A percentile compares a stretch with the other conserved stretches of the same genome.
These are phyloP conservation scores for Belonocnema kinseyi DNA, from an alignment of 1,140 invertebrate species.

Conservation along the genomic window DNA sequence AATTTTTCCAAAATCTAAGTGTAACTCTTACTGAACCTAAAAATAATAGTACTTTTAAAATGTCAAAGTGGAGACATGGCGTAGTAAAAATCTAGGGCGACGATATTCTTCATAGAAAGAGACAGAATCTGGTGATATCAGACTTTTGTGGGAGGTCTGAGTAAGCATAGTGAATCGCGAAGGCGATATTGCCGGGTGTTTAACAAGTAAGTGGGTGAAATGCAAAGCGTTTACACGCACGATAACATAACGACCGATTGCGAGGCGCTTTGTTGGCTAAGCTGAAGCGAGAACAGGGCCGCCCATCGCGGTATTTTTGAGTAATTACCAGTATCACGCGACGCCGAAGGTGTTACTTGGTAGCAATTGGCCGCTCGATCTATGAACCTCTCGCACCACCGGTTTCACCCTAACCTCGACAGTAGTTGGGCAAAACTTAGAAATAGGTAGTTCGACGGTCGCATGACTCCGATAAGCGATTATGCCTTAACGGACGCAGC, in stretches of 20 bases:
- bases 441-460: slow-evolving; percentile 67
- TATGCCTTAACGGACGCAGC: slow-evolving; percentile 62
- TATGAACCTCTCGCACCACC: slow-evolving; percentile 33
- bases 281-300: slow-evolving; percentile 67
- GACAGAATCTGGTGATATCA: background rate
- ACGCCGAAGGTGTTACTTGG: slow-evolving; percentile 66
- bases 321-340: slow-evolving; percentile 74
- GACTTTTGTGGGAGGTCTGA: background rate
- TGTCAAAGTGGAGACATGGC: too few relatives aligned
- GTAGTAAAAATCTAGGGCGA: too few relatives aligned
- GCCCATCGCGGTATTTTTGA: slow-evolving; percentile 64
- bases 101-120: too few relatives aligned
- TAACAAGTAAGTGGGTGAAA: slow-evolving; percentile 60
- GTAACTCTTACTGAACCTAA: too few relatives aligned
- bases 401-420: slow-evolving; percentile 43
- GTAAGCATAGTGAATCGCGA: slow-evolving; percentile 8
- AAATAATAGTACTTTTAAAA: too few relatives aligned
- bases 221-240: slow-evolving; percentile 68
- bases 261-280: slow-evolving; percentile 65
- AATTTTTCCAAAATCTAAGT: too few relatives aligned
- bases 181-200: slow-evolving; percentile 34
- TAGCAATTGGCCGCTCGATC: slow-evolving; percentile 43
- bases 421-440: slow-evolving; percentile 67
- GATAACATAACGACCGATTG: slow-evolving; percentile 66
- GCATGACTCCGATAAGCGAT: slow-evolving; percentile 70